Conservation (phyloP, 2,797 vertebrate species). For the Smutsia temminckii region DNA sequence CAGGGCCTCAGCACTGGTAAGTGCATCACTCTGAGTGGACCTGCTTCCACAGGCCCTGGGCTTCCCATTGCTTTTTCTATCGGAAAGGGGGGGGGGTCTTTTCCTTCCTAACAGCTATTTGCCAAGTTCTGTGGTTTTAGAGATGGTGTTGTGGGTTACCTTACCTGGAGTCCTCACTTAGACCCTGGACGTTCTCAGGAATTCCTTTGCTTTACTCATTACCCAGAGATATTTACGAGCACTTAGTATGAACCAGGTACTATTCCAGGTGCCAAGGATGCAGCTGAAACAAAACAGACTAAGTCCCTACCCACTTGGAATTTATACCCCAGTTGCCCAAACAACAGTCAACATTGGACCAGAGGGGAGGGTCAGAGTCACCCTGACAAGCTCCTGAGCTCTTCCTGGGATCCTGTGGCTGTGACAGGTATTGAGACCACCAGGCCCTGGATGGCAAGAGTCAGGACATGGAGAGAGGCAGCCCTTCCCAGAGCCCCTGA, state of each 20-base stretch:
- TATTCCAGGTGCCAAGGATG: not conserved
- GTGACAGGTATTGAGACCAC: too few species aligned
- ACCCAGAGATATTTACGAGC: not conserved
- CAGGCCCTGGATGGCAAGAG: not conserved
- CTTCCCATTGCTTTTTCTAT: not conserved
- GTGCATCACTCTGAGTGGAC: not conserved
- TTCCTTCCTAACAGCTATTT: not conserved
- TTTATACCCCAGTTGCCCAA: not conserved
- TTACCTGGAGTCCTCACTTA: not conserved
- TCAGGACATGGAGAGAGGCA: not conserved
- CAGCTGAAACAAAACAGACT: not conserved
- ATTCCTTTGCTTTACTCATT: not conserved
- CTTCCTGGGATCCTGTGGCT: not conserved
- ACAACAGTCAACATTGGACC: not conserved
- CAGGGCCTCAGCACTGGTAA: not conserved
- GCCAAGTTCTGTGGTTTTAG: not conserved
- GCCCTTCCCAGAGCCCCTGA: not conserved
- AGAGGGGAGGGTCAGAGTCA: not conserved
- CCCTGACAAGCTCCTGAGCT: not conserved
- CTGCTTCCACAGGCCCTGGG: not conserved
- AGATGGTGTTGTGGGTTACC: not conserved
- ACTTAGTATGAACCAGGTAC: not conserved
- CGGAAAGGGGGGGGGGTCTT: not conserved
- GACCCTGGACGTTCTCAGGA: not conserved
- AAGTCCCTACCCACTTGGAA: accelerated